Evolutionary conservation across 2,113 vertebrate genomes (phyloP), one percentile per base, ranked within the genome.

Genomic region (Emydocephalus ijimae): DNA sequence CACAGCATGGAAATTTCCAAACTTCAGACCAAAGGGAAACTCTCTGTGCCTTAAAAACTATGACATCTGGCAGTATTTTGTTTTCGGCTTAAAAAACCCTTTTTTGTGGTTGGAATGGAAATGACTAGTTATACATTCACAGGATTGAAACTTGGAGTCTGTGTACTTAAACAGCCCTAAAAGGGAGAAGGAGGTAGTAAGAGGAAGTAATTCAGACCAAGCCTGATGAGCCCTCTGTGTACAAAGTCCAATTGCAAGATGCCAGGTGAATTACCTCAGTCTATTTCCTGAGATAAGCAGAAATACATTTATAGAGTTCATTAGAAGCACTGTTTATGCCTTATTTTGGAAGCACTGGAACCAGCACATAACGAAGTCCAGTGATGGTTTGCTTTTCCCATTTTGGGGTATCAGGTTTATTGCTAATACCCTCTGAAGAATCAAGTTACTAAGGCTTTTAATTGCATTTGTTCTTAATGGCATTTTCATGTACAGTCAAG

Each of bases 241-340:
- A 50, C 4, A 5, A 95, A 95, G 94, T 90, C 48, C 52, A 4
- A 59, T 56, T 93, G 90, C 91, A 91, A 91, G 11, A 89, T 93
- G 92, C 95, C 91, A 95, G 90, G 93, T 0, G 6, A 93, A 95
- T 94, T 94, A 94, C 93, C 93, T 96, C 94, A 55, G 91, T 29
- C 92, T 54, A 5, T 61, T 93, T 93, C 54, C 61, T 0, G 39
- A 69, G 91, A 94, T 93, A 92, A 97, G 74, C 61, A 96, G 69
- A 93, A 50, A n/a, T 90, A 39, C 52, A 1, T 55, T 87, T 93
- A 85, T 91, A 90, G 90, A 88, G 39, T 52, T 0, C 0, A 0
- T 69, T 90, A 52, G 45, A 95, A 92, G 74, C 89, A 14, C 15
- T 50, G 0, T 87, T 59, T 86, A 6, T 86, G 92, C 45, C 43